Base-by-base conservation (phyloP, 2,113 vertebrate species). In the Xiphophorus maculatus region DNA sequence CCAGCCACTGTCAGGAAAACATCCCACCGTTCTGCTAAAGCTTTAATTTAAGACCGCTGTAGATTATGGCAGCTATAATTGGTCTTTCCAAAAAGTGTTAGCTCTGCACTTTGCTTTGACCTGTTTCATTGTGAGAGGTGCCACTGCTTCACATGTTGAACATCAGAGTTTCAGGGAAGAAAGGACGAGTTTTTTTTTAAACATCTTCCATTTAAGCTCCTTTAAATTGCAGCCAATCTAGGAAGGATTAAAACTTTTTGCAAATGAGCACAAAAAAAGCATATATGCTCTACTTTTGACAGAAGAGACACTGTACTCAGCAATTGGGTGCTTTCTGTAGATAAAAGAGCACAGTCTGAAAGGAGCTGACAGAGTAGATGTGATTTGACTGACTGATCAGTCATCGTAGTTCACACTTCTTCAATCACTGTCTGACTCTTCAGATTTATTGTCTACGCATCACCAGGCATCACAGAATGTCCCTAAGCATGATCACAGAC, bases 51-150 rank as follows among this genome's bases (percentile, higher is more conserved):
- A 77, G 17, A n/a, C 77, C 66, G 77, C 80, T 73, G 73, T 32
- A 74, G 81, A 89, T 89, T 82, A 76, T 68, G 30, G 79, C 19
- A 17, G 1, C 74, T 75, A 68, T 87, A 89, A 88, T 86, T 87
- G 84, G 79, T 65, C 80, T 61, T 63, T 81, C 79, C 33, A 66
- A 12, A 79, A 82, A 84, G 69, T 61, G 89, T 80, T 25, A 10
- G 75, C 61, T 83, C 58, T 51, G 88, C 80, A 89, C 79, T 83
- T 84, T 74, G 58, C 72, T 62, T 67, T 70, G 65, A 77, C 81
- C 33, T 17, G 66, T 54, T 69, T 65, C 73, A 79, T 78, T 85
- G 71, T 89, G 76, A 74, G 66, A 77, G 27, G 73, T 79, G 84
- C 60, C 78, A 54, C 81, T 0, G 73, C 71, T 77, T 77, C 85